Evolutionary conservation across 2,113 vertebrate species (phyloP), one percentile per base, ranked within the genome.

Genomic region (Nyctereutes procyonoides): DNA sequence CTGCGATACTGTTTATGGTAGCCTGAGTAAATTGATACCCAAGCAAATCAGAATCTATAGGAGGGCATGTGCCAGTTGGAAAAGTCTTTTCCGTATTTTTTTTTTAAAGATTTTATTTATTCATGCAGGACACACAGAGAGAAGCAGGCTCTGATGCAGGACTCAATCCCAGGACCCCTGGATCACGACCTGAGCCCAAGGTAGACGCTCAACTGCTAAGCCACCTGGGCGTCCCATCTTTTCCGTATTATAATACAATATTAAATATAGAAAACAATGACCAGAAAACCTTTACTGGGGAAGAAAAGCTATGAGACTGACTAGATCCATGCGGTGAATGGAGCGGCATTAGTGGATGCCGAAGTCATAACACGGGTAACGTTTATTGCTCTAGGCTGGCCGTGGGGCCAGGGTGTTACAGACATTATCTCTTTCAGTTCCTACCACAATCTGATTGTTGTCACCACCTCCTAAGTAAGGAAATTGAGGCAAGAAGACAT

Each of bases 261-360:
- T 67, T 71, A 74, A 56, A 43, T 67, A 20, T 22, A 38, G 86
- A 48, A 74, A 48, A 83, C 5, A 16, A 22, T 19, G 32, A 17
- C 81, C n/a, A 38, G 48, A n/a, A 16, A 60, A 51, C n/a, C n/a
- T 26, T 62, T 9, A n/a, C 8, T 13, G 38, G 60, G 60, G 56
- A 87, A 22, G 73, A 14, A 53, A 55, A 43, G 22, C 26, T 11
- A 0, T 8, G 28, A 56, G 65, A 20, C 1, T 24, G 51, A 35
- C 9, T 22, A 56, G 2, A 19, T 19, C 55, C 10, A 3, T 0
- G 2, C 8, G 30, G 32, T 2, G 8, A 19, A 30, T 7, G 9
- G 51, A n/a, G 19, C 2, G 1, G 0, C 14, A 0, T 53, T 26
- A 32, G 17, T 19, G 14, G 32, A 1, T 30, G 26, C 3, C 1